Base-by-base conservation (phyloP, 1,140 invertebrate genomes). In the Hypothenemus hampei region DNA sequence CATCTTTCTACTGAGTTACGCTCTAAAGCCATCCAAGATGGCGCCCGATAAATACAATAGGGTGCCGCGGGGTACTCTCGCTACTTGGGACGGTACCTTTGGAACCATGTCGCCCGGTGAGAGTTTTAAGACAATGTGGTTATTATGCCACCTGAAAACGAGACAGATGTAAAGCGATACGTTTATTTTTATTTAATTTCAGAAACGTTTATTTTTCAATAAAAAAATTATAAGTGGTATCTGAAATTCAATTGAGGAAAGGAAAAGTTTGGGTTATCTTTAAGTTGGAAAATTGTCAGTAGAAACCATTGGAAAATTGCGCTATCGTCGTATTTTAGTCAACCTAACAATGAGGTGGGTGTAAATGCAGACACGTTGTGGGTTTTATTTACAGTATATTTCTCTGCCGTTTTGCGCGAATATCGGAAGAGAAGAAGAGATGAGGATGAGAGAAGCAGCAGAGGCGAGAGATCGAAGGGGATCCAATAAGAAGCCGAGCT, bases 301-400 rank as follows among this genome's bases (percentile, higher is more conserved):
- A 31, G 36, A 36, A 29, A 36, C 8, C n/a, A 53, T n/a, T n/a
- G 45, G 50, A 44, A 53, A 53, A 53, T 21, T 44, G 10, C 29
- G 29, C 29, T 53, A 18, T 19, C 19, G 29, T 46, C 37, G 46
- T 57, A 57, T 49, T 57, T 57, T 37, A 57, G 36, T 11, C 37
- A 37, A 45, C 45, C 49, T 49, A 49, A 49, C 54, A 49, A 49
- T 40, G 49, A 45, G 26, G 54, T 57, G 54, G 54, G 54, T 57
- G 54, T 57, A 57, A 57, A 57, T 50, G 54, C 46, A 57, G 54
- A 48, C 54, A 33, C 37, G 29, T 37, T 21, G 54, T 57, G 40
- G 54, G 54, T 49, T 57, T 57, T 57, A 57, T 57, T 57, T 57
- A 57, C 54, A 57, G 47, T 57, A 57, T 57, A 57, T 57, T 48